These are phyloP conservation scores for Agrilus mali DNA, from an alignment of 2,888 invertebrate species.

Conservation along the genomic window DNA sequence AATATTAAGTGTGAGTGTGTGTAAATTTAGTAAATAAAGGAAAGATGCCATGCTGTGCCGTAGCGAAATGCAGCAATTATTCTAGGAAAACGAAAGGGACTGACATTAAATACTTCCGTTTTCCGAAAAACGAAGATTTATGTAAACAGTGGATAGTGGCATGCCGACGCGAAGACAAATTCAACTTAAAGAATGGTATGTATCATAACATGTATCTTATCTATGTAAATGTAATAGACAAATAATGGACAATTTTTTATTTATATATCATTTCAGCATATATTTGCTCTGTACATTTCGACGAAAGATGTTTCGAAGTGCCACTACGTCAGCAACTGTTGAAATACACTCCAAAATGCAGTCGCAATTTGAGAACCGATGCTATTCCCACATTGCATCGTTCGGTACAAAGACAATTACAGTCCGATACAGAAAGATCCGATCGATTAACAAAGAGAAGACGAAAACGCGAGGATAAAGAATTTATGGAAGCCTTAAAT, in stretches of 20 bases:
- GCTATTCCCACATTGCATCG: conserved; percentile 4
- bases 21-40: too few species aligned
- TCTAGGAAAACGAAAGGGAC: conserved; percentile 5
- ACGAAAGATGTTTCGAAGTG: conserved; percentile 1
- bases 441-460: not conserved
- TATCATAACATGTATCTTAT: not conserved
- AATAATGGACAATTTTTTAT: not conserved
- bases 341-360: conserved; percentile 1
- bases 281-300: conserved; percentile 4
- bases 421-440: not conserved
- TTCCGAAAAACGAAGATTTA: conserved; percentile 3
- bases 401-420: conserved; percentile 1
- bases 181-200: conserved; percentile 7
- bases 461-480: too few species aligned
- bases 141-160: conserved; percentile 4
- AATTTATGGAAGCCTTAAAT: too few species aligned
- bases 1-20: too few species aligned
- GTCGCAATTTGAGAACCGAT: conserved; percentile 3
- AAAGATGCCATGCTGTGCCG: conserved; percentile 4
- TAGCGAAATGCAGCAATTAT: not conserved
- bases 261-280: not conserved
- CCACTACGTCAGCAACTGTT: conserved; percentile 3
- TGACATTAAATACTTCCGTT: conserved; percentile 6
- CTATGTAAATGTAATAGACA: not conserved
- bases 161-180: conserved; percentile 4